Conservation (phyloP, 2,113 vertebrate species). For the Colossoma macropomum region DNA sequence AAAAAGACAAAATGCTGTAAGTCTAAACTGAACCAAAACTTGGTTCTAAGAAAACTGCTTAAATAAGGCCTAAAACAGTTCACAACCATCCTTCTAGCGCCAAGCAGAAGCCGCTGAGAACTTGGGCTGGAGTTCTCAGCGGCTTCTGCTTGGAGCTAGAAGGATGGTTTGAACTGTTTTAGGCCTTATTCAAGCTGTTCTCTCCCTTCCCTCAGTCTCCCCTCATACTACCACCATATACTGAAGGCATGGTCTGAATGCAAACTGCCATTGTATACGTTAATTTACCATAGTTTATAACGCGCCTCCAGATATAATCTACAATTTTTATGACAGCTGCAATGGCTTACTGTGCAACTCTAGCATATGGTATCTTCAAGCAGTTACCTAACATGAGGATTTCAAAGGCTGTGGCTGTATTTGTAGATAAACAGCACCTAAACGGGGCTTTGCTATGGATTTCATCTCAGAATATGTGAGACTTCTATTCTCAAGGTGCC, state of each 20-base stretch:
- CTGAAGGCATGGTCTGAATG: too few species aligned
- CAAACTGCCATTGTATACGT: background rate
- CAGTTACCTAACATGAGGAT: conserved; percentile 2
- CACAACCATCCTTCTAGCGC: background rate
- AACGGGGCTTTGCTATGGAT: background rate
- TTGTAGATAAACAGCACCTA: background rate
- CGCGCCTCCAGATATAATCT: background rate
- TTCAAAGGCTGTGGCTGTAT: background rate
- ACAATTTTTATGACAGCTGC: background rate
- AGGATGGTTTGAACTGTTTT: too few species aligned
- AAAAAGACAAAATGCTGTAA: background rate
- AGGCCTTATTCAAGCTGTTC: too few species aligned
- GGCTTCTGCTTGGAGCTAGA: too few species aligned
- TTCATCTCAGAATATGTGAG: background rate
- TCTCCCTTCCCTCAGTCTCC: too few species aligned
- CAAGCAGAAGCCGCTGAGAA: too few species aligned
- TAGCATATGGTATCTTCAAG: background rate
- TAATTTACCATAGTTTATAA: background rate
- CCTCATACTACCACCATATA: too few species aligned
- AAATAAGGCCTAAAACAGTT: background rate
- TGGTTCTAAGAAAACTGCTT: too few species aligned
- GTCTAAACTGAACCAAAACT: background rate
- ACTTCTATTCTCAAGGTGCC: background rate
- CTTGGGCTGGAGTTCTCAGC: too few species aligned
- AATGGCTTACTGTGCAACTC: background rate